Evolutionary conservation across 1,140 invertebrate species (phyloP).

Genomic region (Palaemon carinicauda): DNA sequence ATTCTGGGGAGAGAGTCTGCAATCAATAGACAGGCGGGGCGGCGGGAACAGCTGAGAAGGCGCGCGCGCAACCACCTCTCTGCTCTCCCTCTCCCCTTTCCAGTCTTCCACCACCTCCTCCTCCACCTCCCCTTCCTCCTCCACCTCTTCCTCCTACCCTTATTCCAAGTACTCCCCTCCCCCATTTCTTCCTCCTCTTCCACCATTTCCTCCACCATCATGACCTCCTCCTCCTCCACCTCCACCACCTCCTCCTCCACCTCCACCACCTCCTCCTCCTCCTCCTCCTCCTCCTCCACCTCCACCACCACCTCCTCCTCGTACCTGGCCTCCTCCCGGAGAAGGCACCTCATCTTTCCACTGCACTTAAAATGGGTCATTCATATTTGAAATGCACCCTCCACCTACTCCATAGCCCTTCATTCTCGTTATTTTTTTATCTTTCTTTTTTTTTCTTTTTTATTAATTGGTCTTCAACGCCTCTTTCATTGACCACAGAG

Average conservation of each 20-base stretch:
- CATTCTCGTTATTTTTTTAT: too few relatives aligned
- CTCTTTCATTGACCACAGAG: too few relatives aligned
- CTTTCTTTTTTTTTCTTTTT: too few relatives aligned
- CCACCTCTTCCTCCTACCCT: neutral
- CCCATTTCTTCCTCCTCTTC: neutral
- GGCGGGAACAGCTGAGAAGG: slow-evolving; percentile 34
- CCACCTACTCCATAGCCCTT: too few relatives aligned
- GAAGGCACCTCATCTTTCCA: too few relatives aligned
- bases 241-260: neutral
- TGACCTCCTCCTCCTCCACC: too few relatives aligned
- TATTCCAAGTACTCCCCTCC: neutral
- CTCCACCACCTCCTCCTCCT: neutral
- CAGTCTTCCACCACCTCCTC: neutral
- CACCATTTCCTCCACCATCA: neutral
- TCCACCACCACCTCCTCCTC: too few relatives aligned
- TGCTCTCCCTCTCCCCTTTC: neutral
- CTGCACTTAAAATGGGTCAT: too few relatives aligned
- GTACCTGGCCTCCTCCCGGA: too few relatives aligned
- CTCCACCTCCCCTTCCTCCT: neutral
- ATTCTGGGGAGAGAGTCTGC: slow-evolving; percentile 48
- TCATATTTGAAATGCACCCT: too few relatives aligned
- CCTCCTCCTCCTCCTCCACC: neutral
- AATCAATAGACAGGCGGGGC: slow-evolving; percentile 54
- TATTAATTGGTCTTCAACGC: too few relatives aligned
- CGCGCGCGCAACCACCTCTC: slow-evolving; percentile 46